phyloP scores from a whole-genome alignment of 2,888 invertebrate species.

The Oithona nana region DNA sequence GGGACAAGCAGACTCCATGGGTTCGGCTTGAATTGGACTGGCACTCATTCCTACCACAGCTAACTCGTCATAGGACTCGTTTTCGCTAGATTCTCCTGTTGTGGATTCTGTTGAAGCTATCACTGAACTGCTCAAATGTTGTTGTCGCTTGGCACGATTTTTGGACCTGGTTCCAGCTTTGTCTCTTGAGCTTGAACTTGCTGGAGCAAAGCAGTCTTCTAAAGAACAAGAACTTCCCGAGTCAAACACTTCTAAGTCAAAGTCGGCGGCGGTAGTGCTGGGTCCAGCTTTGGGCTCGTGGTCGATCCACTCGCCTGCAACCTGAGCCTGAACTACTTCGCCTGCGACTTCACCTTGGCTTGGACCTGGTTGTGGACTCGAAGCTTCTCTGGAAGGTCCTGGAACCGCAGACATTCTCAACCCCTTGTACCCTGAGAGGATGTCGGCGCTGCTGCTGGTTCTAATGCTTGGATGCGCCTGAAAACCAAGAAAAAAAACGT shows the following conservation, averaged over 20 bases:
- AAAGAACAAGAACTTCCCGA: constrained; percentile 13
- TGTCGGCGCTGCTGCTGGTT: too few species aligned
- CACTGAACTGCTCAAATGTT: not conserved
- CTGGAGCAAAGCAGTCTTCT: constrained; percentile 11
- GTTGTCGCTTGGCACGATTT: not conserved
- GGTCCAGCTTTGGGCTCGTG: constrained; percentile 15
- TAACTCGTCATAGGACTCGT: not conserved
- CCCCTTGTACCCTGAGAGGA: too few species aligned
- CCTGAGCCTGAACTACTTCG: not conserved
- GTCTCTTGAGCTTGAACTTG: not conserved
- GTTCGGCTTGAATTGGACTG: not conserved
- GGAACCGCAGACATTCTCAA: not conserved
- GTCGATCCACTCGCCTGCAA: too few species aligned
- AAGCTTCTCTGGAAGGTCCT: not conserved
- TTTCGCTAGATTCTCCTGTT: too few species aligned
- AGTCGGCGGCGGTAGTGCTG: constrained; percentile 15
- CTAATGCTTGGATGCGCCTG: too few species aligned
- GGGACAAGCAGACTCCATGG: not conserved
- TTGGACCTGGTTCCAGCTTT: not conserved
- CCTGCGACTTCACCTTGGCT: not conserved
- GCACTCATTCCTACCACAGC: not conserved
- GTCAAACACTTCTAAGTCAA: constrained; percentile 17
- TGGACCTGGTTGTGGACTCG: not conserved
- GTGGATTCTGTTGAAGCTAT: not conserved
- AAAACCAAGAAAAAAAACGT: too few species aligned